Conservation (phyloP, 2,113 vertebrate species). For the Passer domesticus region DNA sequence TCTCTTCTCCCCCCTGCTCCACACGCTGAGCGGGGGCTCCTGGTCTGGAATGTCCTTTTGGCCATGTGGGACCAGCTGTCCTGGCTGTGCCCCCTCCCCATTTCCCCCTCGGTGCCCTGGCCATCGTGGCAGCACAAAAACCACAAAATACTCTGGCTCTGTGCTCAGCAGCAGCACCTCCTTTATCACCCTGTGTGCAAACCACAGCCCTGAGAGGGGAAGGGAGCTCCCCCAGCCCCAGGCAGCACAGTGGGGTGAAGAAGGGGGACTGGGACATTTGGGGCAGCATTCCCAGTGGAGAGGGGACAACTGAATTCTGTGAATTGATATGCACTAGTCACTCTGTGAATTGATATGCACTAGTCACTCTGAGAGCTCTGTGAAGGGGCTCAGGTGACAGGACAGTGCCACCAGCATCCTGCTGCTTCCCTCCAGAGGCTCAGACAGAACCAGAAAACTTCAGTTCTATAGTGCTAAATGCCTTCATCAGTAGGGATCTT, state of each 20-base stretch:
- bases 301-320: neutral
- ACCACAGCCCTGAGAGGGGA: neutral
- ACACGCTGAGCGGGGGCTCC: fast-evolving
- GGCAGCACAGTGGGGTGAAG: fast-evolving
- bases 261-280: neutral
- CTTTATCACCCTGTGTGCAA: fast-evolving
- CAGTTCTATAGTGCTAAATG: neutral
- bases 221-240: neutral
- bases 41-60: neutral
- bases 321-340: too few relatives aligned
- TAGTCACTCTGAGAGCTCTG: neutral
- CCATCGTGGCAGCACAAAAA: neutral
- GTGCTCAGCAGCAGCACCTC: too few relatives aligned
- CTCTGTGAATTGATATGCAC: too few relatives aligned
- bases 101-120: neutral
- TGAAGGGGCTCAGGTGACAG: neutral
- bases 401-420: neutral
- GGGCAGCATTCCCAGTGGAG: neutral
- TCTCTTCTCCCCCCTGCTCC: neutral
- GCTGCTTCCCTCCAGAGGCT: neutral
- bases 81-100: neutral
- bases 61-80: neutral
- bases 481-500: neutral
- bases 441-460: fast-evolving
- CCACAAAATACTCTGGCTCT: neutral